These are phyloP conservation scores for Osmerus eperlanus DNA, from an alignment of 2,113 vertebrate species.

Conservation along the genomic window DNA sequence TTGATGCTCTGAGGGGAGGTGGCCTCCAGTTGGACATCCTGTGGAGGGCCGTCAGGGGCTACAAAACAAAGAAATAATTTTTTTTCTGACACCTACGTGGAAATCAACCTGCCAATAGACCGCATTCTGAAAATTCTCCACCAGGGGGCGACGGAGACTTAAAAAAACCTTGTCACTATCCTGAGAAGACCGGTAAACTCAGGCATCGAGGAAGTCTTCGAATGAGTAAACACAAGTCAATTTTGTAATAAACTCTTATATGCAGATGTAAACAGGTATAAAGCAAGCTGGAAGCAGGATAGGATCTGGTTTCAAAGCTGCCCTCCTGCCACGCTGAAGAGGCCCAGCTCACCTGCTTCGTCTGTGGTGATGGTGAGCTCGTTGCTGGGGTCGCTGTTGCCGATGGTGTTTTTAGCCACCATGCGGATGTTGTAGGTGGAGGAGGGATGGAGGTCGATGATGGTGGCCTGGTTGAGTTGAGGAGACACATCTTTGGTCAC, in stretches of 20 bases:
- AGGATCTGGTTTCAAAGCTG: too few relatives aligned
- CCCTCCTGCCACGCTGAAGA: background rate
- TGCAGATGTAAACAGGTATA: too few relatives aligned
- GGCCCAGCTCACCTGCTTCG: conserved; percentile 84
- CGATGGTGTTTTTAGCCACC: conserved; percentile 97
- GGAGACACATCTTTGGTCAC: conserved; percentile 99
- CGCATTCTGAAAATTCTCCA: conserved; percentile 8
- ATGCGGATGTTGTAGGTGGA: conserved; percentile 99
- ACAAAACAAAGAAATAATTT: conserved; percentile 41
- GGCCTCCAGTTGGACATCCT: conserved; percentile 92
- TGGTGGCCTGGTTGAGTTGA: conserved; percentile 97
- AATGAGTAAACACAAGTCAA: background rate
- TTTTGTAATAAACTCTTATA: too few relatives aligned
- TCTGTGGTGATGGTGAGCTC: conserved; percentile 98
- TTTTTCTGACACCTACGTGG: too few relatives aligned
- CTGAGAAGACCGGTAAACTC: too few relatives aligned
- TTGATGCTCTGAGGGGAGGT: conserved; percentile 97
- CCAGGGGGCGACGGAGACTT: conserved; percentile 60
- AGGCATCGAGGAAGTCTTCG: too few relatives aligned
- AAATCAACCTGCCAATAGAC: too few relatives aligned
- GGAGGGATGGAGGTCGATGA: conserved; percentile 98
- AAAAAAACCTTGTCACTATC: conserved; percentile 6
- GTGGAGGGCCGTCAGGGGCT: conserved; percentile 96
- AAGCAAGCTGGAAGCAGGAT: too few relatives aligned
- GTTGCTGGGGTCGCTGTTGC: conserved; percentile 97